phyloP scores from a whole-genome alignment of 2,888 invertebrate species.

The Imbricaverruca yamaguchii region DNA sequence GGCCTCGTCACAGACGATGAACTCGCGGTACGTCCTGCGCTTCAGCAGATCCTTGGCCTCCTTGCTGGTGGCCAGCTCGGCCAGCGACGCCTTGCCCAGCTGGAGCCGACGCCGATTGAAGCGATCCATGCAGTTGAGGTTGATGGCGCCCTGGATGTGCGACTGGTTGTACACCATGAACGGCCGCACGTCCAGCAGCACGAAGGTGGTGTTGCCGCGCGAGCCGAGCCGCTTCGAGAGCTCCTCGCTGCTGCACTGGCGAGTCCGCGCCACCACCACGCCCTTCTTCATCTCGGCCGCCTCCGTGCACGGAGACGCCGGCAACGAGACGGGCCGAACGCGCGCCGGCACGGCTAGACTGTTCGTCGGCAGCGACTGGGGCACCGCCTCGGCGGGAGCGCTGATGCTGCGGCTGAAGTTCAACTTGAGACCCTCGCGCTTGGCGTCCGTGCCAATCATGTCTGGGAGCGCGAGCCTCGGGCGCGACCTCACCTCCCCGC shows the following conservation, averaged over 20 bases:
- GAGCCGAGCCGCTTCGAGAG: slow-evolving; percentile 44
- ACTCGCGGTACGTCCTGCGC: slow-evolving; percentile 51
- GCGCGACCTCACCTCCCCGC: background rate
- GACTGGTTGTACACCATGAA: slow-evolving; percentile 61
- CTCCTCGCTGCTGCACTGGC: slow-evolving; percentile 47
- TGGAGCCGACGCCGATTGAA: slow-evolving; percentile 59
- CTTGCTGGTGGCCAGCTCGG: slow-evolving; percentile 56
- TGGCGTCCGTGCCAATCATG: slow-evolving; percentile 32
- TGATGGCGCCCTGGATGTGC: slow-evolving; percentile 60
- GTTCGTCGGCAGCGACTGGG: too few relatives aligned
- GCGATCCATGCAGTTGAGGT: slow-evolving; percentile 62
- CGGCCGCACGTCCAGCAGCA: slow-evolving; percentile 58
- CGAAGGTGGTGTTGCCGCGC: slow-evolving; percentile 37
- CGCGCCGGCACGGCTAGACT: slow-evolving; percentile 27
- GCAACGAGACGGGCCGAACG: slow-evolving; percentile 35
- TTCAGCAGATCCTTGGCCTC: slow-evolving; percentile 56
- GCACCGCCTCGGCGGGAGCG: slow-evolving; percentile 26
- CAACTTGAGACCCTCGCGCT: slow-evolving; percentile 33
- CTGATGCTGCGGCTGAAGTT: slow-evolving; percentile 33
- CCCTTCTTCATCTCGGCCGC: slow-evolving; percentile 48
- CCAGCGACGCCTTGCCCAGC: slow-evolving; percentile 56
- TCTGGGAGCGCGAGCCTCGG: background rate
- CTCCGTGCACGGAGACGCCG: slow-evolving; percentile 46
- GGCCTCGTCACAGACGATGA: slow-evolving; percentile 62
- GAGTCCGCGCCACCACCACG: slow-evolving; percentile 48